Evolutionary conservation across 1,140 invertebrate genomes (phyloP).

Genomic region (Conus ventricosus): DNA sequence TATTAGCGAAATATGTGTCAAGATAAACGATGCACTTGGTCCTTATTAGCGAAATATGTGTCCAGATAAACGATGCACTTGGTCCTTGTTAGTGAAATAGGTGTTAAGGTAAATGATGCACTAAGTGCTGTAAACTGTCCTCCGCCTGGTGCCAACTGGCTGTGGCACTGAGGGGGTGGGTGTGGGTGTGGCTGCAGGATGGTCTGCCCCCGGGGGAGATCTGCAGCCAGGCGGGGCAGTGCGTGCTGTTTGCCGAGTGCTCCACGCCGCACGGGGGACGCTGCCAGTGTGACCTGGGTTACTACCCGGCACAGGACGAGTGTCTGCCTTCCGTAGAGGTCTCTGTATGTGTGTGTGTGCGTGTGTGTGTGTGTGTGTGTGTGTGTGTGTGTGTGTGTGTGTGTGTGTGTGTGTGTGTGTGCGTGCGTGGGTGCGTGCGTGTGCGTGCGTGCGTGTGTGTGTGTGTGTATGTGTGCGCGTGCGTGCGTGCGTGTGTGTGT

Average conservation of each 20-base stretch:
- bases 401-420: background rate
- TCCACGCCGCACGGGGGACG: constrained; percentile 36
- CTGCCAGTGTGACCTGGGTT: constrained; percentile 37
- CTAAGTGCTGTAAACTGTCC: too few species aligned
- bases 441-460: background rate
- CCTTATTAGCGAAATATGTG: too few species aligned
- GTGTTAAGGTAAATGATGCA: too few species aligned
- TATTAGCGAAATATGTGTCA: too few species aligned
- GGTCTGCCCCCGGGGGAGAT: constrained; percentile 21
- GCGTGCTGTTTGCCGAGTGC: constrained; percentile 36
- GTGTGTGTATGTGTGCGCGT: background rate
- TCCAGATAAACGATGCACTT: too few species aligned
- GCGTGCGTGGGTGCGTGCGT: background rate
- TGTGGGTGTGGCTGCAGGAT: background rate
- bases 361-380: background rate
- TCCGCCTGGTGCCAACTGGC: too few species aligned
- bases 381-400: background rate
- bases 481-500: too few species aligned
- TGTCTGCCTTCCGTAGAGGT: constrained; percentile 35
- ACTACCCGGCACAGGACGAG: constrained; percentile 18
- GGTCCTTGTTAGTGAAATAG: too few species aligned
- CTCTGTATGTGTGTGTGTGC: background rate
- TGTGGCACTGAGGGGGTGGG: too few species aligned
- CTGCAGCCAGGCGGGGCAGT: constrained; percentile 35
- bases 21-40: too few species aligned